A percentile compares a stretch with the other conserved stretches of the same genome.
phyloP scores from a whole-genome alignment of 2,888 invertebrate genomes.

The Eupithecia centaureata region DNA sequence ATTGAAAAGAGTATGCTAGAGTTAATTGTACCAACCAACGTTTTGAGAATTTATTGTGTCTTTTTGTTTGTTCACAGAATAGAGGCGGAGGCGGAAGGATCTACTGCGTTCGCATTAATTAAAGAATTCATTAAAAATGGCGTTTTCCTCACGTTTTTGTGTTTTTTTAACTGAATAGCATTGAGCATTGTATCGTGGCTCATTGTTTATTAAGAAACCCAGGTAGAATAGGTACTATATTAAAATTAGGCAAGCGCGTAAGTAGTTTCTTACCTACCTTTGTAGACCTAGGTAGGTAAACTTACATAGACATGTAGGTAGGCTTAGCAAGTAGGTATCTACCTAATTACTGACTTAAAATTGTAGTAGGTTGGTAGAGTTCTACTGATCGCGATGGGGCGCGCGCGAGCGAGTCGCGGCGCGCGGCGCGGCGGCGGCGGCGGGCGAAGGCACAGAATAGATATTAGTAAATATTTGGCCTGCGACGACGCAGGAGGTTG shows the following conservation, averaged over 20 bases:
- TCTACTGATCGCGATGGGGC: too few species aligned
- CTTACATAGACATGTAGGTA: background rate
- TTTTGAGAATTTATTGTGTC: constrained; percentile 19
- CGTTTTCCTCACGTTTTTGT: constrained; percentile 32
- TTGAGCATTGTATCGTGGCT: constrained; percentile 5
- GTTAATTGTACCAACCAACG: constrained; percentile 3
- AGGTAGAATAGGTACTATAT: background rate
- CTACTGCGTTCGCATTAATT: constrained; percentile 39
- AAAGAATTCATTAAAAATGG: constrained; percentile 42
- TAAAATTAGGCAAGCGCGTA: background rate
- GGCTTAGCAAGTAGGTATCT: background rate
- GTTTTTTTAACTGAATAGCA: constrained; percentile 17
- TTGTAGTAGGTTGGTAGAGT: too few species aligned
- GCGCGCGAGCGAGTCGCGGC: too few species aligned
- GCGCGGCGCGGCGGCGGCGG: too few species aligned
- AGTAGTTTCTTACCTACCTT: background rate
- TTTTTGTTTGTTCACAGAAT: constrained; percentile 54
- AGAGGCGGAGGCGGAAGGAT: constrained; percentile 31
- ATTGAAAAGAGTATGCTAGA: constrained; percentile 33
- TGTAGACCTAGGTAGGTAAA: background rate
- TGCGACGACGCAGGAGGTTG: too few species aligned
- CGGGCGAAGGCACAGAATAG: too few species aligned
- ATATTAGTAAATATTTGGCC: too few species aligned
- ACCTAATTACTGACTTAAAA: too few species aligned
- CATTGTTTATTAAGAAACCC: background rate